phyloP scores from a whole-genome alignment of 2,797 vertebrate genomes.

The Diplodus puntazzo region DNA sequence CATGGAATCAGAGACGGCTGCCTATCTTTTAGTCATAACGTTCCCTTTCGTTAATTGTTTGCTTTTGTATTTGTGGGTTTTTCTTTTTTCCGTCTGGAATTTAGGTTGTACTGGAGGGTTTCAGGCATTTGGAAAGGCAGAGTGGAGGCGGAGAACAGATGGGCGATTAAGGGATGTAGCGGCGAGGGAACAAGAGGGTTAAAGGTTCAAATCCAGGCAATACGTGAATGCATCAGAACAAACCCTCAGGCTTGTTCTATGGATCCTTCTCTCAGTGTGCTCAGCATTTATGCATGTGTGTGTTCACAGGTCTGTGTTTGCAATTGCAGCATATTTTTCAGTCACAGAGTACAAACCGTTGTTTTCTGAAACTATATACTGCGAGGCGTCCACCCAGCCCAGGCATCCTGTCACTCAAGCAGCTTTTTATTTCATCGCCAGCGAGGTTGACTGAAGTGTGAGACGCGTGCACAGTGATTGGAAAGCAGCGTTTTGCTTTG shows the following conservation, averaged over 20 bases:
- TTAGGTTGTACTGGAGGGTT: not conserved
- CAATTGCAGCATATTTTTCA: not conserved
- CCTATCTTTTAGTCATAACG: conserved; percentile 2
- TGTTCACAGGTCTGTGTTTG: not conserved
- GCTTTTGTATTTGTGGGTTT: not conserved
- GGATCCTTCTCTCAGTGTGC: conserved; percentile 18
- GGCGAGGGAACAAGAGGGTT: conserved; percentile 40
- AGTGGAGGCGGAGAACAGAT: conserved; percentile 49
- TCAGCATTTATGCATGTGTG: not conserved
- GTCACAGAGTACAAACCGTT: not conserved
- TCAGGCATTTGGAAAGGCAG: conserved; percentile 14
- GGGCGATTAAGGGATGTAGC: conserved; percentile 31
- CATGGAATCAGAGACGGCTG: conserved; percentile 1
- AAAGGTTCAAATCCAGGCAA: conserved; percentile 55
- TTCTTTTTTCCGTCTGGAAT: not conserved
- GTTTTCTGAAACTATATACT: conserved; percentile 15
- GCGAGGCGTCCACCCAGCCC: conserved; percentile 8
- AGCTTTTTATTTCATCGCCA: conserved; percentile 43
- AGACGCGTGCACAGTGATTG: conserved; percentile 56
- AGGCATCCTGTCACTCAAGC: conserved; percentile 46
- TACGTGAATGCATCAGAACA: conserved; percentile 45
- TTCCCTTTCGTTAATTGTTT: conserved; percentile 5
- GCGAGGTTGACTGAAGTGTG: conserved; percentile 46
- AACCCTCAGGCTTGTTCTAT: conserved; percentile 47
- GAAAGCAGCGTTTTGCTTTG: conserved; percentile 61